Base-by-base conservation (phyloP, 2,888 invertebrate species). In the Cartodere bifasciata region DNA sequence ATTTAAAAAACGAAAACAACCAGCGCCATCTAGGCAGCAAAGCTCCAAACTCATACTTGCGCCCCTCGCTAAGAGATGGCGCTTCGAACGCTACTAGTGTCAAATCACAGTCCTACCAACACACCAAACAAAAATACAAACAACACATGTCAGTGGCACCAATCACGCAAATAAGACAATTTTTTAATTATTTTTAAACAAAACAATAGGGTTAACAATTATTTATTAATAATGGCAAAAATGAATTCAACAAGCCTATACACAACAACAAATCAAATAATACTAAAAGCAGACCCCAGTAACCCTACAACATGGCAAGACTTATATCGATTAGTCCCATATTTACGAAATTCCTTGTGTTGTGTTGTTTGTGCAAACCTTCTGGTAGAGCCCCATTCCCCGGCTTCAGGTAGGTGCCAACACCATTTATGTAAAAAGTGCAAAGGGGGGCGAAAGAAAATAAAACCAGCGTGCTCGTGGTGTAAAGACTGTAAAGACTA, bases 341-440 rank as follows among this genome's bases (percentile, higher is more conserved):
- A 83, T 62, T 67, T 91, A 52, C 71, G 88, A 35, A 85, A 86
- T 57, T 80, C 85, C 40, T 67, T 92, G 47, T 82, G 85, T 44
- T 92, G 92, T 63, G 84, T 82, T 33, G 88, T 90, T 32, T 92
- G 92, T 60, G 79, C 81, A 38, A 77, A 81, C 53, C 67, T 91
- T 42, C 60, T 90, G 33, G 75, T 76, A 43, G 80, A 84, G 52
- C 90, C 91, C 4, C 77, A 76, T 52, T 77, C 83, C 17, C 85
- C 88, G 10, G 70, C 71, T 12, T 75, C 74, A 46, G 73, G 75
- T 3, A 75, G 74, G 40, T 91, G 91, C 61, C 83, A 83, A 56
- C 91, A 92, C 61, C 83, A 86, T 62, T 82, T 91, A 21, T 91
- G 91, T 58, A 76, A 75, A 45, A 68, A 71, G 30, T 91, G 91